Percentiles rank a stretch among this genome's conserved stretches.
Evolutionary conservation across 2,113 vertebrate genomes (phyloP).

Genomic region (Ceyx melanurus): DNA sequence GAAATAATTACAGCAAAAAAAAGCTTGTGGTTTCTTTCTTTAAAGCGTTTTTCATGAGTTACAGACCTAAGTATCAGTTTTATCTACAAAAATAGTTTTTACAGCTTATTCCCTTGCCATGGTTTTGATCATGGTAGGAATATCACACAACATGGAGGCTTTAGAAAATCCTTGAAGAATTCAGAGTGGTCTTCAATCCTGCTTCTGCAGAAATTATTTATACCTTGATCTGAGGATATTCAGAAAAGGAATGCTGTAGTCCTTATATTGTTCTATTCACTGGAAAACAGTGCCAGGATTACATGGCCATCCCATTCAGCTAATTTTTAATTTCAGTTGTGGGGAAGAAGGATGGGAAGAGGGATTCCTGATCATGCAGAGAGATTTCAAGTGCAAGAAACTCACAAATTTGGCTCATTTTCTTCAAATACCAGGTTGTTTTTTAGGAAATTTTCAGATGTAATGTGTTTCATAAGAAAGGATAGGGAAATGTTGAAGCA

Average conservation of each 20-base stretch:
- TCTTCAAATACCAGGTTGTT: neutral
- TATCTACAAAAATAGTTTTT: neutral
- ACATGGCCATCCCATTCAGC: neutral
- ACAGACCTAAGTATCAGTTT: neutral
- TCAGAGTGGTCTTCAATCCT: neutral
- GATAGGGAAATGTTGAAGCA: neutral
- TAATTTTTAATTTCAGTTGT: neutral
- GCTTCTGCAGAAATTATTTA: neutral
- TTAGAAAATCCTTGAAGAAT: neutral
- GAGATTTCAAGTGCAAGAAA: neutral
- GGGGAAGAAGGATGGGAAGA: neutral
- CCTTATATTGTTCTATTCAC: neutral
- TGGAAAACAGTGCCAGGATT: neutral
- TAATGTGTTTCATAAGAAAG: neutral
- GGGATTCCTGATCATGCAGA: neutral
- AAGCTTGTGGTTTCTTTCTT: neutral
- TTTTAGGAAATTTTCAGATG: neutral
- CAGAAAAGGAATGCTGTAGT: neutral
- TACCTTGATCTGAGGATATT: neutral
- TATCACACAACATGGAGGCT: neutral
- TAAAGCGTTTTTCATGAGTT: neutral
- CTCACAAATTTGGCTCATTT: neutral
- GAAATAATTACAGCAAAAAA: neutral
- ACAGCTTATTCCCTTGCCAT: neutral
- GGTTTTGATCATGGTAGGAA: neutral